Evolutionary conservation across 2,888 invertebrate species (phyloP).

Genomic region (Synanthedon formicaeformis): DNA sequence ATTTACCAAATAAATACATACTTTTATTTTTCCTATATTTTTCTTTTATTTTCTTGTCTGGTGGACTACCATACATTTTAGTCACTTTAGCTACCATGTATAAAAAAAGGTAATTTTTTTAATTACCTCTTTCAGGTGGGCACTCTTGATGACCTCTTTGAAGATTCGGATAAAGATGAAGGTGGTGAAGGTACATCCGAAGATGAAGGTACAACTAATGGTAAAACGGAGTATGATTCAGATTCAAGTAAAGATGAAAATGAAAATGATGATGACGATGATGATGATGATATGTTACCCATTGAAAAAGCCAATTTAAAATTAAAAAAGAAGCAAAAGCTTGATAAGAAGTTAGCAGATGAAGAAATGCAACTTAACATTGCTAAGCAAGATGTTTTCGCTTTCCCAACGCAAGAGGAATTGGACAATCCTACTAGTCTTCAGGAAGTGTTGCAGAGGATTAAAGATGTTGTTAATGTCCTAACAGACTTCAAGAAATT

Average conservation of each 20-base stretch:
- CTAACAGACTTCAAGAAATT: slow-evolving; percentile 82
- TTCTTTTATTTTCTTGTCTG: neutral
- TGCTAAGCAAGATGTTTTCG: slow-evolving; percentile 79
- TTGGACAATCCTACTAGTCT: slow-evolving; percentile 78
- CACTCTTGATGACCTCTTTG: slow-evolving; percentile 66
- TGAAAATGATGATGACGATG: slow-evolving; percentile 42
- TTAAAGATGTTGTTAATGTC: slow-evolving; percentile 85
- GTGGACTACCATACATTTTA: neutral
- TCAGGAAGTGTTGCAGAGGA: slow-evolving; percentile 88
- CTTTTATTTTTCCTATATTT: too few relatives aligned
- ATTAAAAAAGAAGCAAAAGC: slow-evolving; percentile 78
- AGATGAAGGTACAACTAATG: slow-evolving; percentile 31
- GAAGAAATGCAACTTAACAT: slow-evolving; percentile 87
- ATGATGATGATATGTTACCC: slow-evolving; percentile 80
- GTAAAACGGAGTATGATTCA: slow-evolving; percentile 43
- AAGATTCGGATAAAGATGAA: slow-evolving; percentile 54
- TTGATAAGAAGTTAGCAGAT: slow-evolving; percentile 79
- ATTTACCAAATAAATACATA: too few relatives aligned
- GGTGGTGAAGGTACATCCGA: slow-evolving; percentile 31
- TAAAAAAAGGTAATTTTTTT: too few relatives aligned
- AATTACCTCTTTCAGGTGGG: slow-evolving; percentile 38
- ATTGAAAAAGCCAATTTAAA: slow-evolving; percentile 87
- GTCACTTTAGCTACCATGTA: neutral
- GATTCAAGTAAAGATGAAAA: slow-evolving; percentile 43
- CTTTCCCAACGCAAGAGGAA: slow-evolving; percentile 83